These are phyloP conservation scores for Gadus chalcogrammus DNA, from an alignment of 2,113 vertebrate species.

Conservation along the genomic window DNA sequence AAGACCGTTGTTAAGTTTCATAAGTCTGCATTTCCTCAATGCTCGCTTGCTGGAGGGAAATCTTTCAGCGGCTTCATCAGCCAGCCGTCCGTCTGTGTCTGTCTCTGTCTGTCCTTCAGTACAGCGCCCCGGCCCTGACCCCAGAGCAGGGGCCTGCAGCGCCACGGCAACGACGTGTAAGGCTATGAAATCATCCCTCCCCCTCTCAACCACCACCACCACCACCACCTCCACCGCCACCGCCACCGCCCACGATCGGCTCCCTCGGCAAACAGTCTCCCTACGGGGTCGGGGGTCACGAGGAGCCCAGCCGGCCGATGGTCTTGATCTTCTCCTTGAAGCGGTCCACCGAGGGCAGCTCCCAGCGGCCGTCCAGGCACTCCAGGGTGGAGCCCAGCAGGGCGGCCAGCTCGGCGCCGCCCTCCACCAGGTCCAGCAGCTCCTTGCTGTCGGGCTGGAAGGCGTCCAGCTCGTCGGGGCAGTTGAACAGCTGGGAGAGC, in stretches of 20 bases:
- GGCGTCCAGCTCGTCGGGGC: conserved; percentile 84
- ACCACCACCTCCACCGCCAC: neutral
- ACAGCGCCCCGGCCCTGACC: conserved; percentile 53
- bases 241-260: conserved; percentile 17
- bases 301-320: conserved; percentile 51
- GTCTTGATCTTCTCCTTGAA: conserved; percentile 59
- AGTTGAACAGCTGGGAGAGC: conserved; percentile 88
- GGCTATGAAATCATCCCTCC: neutral
- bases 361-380: conserved; percentile 77
- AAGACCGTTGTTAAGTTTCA: conserved; percentile 80
- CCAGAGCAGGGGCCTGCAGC: conserved; percentile 33
- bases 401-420: conserved; percentile 85
- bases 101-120: conserved; percentile 54
- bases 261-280: conserved; percentile 44
- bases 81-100: conserved; percentile 32
- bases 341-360: conserved; percentile 51
- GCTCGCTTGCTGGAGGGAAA: conserved; percentile 48
- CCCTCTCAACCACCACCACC: neutral
- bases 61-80: conserved; percentile 34
- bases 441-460: conserved; percentile 91
- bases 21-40: conserved; percentile 71
- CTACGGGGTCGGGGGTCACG: conserved; percentile 45
- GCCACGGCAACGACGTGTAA: conserved; percentile 50
- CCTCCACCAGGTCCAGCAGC: conserved; percentile 90
- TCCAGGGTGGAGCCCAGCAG: conserved; percentile 87